These are phyloP conservation scores for Brevimyrus niger DNA, from an alignment of 2,113 vertebrate genomes.

Conservation along the genomic window DNA sequence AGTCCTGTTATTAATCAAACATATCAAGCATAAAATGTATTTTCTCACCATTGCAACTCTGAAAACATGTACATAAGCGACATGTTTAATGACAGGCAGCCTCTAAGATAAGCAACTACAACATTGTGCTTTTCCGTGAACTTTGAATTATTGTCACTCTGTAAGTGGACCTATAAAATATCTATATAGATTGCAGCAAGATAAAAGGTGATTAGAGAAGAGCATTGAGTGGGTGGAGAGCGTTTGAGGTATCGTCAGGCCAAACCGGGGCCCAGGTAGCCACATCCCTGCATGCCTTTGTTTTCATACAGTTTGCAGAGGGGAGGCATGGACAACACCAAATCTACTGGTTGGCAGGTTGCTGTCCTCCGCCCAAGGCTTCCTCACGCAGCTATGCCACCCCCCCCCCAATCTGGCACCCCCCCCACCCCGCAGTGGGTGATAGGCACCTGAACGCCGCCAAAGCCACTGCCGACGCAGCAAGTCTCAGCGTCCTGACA, in stretches of 20 bases:
- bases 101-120: background rate
- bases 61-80: background rate
- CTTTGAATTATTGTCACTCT: background rate
- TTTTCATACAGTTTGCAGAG: background rate
- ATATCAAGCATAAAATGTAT: background rate
- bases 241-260: background rate
- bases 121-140: background rate
- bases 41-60: background rate
- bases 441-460: background rate
- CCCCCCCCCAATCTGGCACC: background rate
- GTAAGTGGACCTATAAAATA: background rate
- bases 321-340: too few species aligned
- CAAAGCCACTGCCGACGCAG: conserved; percentile 39
- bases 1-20: background rate
- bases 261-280: background rate
- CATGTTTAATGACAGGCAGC: background rate
- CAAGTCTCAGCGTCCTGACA: conserved; percentile 57
- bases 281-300: background rate
- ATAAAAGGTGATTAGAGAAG: background rate
- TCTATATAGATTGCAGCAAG: background rate
- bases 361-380: background rate
- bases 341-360: background rate
- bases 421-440: too few species aligned
- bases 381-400: background rate
- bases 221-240: background rate